Conservation (phyloP, 1,140 invertebrate genomes). For the Polyergus mexicanus region DNA sequence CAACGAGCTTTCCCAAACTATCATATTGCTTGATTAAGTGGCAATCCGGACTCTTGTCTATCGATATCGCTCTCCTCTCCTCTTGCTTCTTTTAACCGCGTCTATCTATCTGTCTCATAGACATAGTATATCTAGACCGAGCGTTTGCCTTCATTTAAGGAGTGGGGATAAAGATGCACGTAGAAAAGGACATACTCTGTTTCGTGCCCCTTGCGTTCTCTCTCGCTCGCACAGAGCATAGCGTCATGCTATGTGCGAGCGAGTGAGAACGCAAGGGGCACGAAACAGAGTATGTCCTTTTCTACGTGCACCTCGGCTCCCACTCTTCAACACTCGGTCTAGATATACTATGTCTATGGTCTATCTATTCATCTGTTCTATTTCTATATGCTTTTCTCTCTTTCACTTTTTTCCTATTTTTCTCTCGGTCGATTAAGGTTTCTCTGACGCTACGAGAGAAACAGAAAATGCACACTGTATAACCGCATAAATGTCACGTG, state of each 20-base stretch:
- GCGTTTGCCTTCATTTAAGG: too few relatives aligned
- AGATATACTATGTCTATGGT: too few relatives aligned
- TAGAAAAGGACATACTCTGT: too few relatives aligned
- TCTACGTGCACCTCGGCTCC: too few relatives aligned
- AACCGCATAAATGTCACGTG: slow-evolving; percentile 25
- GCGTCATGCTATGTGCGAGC: too few relatives aligned
- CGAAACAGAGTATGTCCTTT: too few relatives aligned
- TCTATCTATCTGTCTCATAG: neutral
- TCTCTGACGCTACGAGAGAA: slow-evolving; percentile 59
- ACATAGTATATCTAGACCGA: too few relatives aligned
- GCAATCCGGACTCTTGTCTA: slow-evolving; percentile 23
- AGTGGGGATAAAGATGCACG: too few relatives aligned
- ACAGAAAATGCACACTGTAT: slow-evolving; percentile 70
- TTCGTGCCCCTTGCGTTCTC: too few relatives aligned
- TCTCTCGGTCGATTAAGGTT: slow-evolving; percentile 10
- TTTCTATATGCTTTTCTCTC: neutral
- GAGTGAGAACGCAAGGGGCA: too few relatives aligned
- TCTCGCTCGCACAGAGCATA: too few relatives aligned
- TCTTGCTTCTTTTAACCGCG: slow-evolving; percentile 11
- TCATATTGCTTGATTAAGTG: slow-evolving; percentile 41
- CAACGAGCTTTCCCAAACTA: neutral
- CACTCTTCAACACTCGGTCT: too few relatives aligned
- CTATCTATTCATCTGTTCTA: slow-evolving; percentile 27
- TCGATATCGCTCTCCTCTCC: slow-evolving; percentile 12
- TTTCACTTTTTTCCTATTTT: slow-evolving; percentile 23